Base-by-base conservation (phyloP, 2,113 vertebrate genomes). In the Megaceryle torquata region DNA sequence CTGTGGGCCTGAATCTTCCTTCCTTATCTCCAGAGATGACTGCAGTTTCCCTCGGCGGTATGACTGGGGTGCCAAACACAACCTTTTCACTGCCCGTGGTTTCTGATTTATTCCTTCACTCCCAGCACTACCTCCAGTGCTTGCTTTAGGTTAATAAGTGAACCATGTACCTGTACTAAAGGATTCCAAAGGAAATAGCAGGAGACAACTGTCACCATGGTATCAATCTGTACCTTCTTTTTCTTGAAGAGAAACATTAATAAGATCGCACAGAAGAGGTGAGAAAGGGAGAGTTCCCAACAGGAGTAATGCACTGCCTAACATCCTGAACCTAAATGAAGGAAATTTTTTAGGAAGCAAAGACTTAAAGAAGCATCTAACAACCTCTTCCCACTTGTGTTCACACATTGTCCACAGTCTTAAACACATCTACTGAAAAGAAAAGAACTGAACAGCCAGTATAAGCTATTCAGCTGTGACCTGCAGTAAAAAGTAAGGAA, bases 131-230 rank as follows among this genome's bases (percentile, higher is more conserved):
- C 37, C 15, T 61, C 8, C 65, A 91, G 54, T 61, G 44, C 15
- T 53, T 69, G 31, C 35, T 61, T 89, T 19, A 85, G 75, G 75
- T 89, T 94, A 95, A 44, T 54, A 65, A 76, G 48, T 44, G 50
- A 86, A 69, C 61, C 14, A 3, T n/a, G 18, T 35, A 89, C 16
- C 29, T 65, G 13, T 24, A 59, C 37, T 63, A 61, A 82, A 81
- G 13, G 19, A 74, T 90, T 91, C 72, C 88, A 74, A 90, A 90
- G 88, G 80, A 91, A 93, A 18, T 63, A 92, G 54, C 59, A 77
- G 86, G 86, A 91, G n/a, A 86, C 25, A 54, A 80, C 33, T 63
- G 68, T 93, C 91, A 90, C 79, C 71, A 92, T 75, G 64, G 54
- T 50, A 88, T 83, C 68, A 86, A 74, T 81, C n/a, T 39, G 31